Percentiles rank a stretch among this genome's conserved stretches.
Evolutionary conservation across 2,113 vertebrate genomes (phyloP).

Genomic region (Silurus glanis): DNA sequence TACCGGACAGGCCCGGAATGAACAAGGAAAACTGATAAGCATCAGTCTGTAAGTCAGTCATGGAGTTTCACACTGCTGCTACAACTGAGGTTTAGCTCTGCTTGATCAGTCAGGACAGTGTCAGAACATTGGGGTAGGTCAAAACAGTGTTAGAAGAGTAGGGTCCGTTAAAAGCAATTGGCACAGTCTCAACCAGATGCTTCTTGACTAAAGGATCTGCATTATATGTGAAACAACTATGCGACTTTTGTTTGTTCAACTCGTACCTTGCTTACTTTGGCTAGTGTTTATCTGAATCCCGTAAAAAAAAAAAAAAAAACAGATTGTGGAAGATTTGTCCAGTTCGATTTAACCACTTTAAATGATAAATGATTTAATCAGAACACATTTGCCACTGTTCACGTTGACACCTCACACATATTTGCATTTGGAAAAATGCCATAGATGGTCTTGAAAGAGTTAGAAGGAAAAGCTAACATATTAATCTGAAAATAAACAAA

Average conservation of each 20-base stretch:
- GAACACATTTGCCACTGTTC: not conserved
- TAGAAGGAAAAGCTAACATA: not conserved
- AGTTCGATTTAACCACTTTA: constrained; percentile 24
- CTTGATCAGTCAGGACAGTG: not conserved
- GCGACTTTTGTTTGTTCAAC: not conserved
- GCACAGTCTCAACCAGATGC: constrained; percentile 31
- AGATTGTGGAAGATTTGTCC: constrained; percentile 39
- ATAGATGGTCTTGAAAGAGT: not conserved
- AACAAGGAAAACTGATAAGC: constrained; percentile 31
- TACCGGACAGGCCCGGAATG: constrained; percentile 3
- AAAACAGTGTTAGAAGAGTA: not conserved
- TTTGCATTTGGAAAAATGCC: constrained; percentile 36
- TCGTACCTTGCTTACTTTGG: not conserved
- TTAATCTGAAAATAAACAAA: constrained; percentile 6
- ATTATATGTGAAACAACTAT: not conserved
- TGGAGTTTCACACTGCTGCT: not conserved
- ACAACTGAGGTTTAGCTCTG: constrained; percentile 17
- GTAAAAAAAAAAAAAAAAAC: not conserved
- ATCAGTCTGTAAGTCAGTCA: constrained; percentile 17
- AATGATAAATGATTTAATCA: not conserved
- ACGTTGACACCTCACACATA: constrained; percentile 3
- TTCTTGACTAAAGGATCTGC: constrained; percentile 15
- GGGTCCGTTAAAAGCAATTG: not conserved
- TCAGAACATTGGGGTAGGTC: not conserved
- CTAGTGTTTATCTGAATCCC: constrained; percentile 32